Percentiles rank a stretch among this genome's conserved stretches.
Evolutionary conservation across 2,113 vertebrate genomes (phyloP).

Genomic region (Gymnobelideus leadbeateri): DNA sequence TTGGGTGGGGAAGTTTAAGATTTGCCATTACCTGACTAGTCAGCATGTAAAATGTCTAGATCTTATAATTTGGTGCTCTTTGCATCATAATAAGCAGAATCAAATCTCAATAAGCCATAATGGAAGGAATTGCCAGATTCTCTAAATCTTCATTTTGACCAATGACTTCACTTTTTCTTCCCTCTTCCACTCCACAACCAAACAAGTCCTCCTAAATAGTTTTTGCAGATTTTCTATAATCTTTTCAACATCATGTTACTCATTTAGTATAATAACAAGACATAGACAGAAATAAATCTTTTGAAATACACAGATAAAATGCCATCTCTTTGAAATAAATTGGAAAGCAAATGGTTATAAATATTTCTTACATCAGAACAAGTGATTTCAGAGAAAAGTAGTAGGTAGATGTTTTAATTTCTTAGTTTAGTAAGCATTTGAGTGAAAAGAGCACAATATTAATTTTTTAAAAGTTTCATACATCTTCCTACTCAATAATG

Average conservation of each 20-base stretch:
- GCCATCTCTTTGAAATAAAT: not conserved
- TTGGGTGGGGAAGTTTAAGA: no score
- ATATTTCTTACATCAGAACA: not conserved
- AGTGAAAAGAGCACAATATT: not conserved
- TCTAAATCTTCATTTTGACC: not conserved
- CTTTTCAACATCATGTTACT: no score
- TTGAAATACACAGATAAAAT: not conserved
- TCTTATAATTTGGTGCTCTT: not conserved
- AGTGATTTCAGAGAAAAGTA: not conserved
- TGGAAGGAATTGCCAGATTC: not conserved
- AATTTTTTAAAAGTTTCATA: not conserved
- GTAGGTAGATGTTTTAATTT: not conserved
- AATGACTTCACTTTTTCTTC: not conserved
- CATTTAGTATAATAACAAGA: not conserved
- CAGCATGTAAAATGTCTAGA: no score
- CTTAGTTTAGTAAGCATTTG: not conserved
- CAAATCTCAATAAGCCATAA: not conserved
- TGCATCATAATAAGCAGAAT: not conserved
- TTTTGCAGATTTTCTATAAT: not conserved
- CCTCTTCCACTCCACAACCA: not conserved
- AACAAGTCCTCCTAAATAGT: not conserved
- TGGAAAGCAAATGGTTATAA: not conserved
- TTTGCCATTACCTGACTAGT: no score
- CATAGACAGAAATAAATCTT: not conserved
- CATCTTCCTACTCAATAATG: not conserved